Base-by-base conservation (phyloP, 2,797 vertebrate genomes). In the Gouania willdenowi region DNA sequence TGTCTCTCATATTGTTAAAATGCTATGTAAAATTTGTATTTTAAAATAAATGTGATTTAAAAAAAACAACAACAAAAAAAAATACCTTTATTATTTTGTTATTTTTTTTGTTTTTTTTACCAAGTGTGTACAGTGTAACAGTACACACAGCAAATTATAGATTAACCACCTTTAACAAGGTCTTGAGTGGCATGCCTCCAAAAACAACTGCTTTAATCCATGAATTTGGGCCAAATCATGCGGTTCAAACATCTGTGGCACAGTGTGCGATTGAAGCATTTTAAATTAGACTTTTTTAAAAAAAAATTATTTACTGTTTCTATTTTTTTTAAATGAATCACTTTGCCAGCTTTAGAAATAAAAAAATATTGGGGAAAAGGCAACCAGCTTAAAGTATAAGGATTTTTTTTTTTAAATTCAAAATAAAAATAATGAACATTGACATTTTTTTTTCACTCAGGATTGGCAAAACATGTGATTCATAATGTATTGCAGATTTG, bases 161-260 rank as follows among this genome's bases (percentile, higher is more conserved):
- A 59, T 43, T 49, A 22, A 36, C 55, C 60, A 32, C 18, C 10
- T 34, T 59, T 47, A 64, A 66, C 46, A 39, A 71, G 19, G 42
- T 47, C 41, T 21, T 28, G 19, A 60, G 50, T 67, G 71, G 69
- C 66, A 62, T 41, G 35, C 40, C 42, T 75, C 63, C 74, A 77
- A 73, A 53, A 61, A 44, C 58, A 44, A 48, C 53, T 42, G 56
- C 71, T 71, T 71, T 71, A 75, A 66, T 76, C 61, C 50, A 46
- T 73, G 49, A 36, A 46, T 61, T 56, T 16, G 24, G 55, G 54
- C 54, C 16, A 61, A 33, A 64, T 50, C 61, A 53, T 42, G 63
- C 41, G 37, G 51, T 45, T 70, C 69, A 48, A 70, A 76, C 77
- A 81, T 71, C 75, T 76, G 77, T 65, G 61, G 71, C 20, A 27